Percentiles rank a stretch among this genome's conserved stretches.
Conservation (phyloP, 2,888 invertebrate species). For the Orthosia incerta region DNA sequence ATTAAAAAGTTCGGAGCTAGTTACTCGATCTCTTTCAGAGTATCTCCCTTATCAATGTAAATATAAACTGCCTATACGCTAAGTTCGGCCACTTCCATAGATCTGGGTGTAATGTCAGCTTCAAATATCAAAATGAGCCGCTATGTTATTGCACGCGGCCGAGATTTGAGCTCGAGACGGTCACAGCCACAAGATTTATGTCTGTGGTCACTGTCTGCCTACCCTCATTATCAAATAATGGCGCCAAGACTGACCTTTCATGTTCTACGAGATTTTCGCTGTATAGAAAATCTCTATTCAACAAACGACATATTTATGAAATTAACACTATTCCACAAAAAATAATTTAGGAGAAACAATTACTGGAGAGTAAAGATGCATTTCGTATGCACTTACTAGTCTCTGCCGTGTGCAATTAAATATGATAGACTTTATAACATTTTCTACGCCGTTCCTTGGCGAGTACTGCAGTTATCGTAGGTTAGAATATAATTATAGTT, state of each 20-base stretch:
- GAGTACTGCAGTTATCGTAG: constrained; percentile 65
- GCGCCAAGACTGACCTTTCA: constrained; percentile 14
- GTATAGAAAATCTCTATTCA: constrained; percentile 8
- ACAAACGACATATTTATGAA: neutral
- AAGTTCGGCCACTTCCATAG: constrained; percentile 34
- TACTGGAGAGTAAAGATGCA: neutral
- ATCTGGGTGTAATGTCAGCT: constrained; percentile 38
- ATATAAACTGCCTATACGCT: constrained; percentile 41
- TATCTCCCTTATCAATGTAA: constrained; percentile 47
- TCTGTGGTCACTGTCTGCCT: no score
- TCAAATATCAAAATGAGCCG: constrained; percentile 28
- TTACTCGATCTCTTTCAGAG: constrained; percentile 22
- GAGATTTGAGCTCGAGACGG: constrained; percentile 20
- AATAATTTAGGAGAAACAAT: constrained; percentile 15
- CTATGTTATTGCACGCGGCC: constrained; percentile 34
- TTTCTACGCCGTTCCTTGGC: constrained; percentile 49
- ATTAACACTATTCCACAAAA: neutral
- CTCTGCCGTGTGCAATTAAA: constrained; percentile 43
- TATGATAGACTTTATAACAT: constrained; percentile 33
- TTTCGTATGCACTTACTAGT: constrained; percentile 7
- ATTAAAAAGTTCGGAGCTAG: constrained; percentile 20
- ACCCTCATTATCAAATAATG: neutral
- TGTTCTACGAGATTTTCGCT: constrained; percentile 8
- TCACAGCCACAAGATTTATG: no score
- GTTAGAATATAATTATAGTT: constrained; percentile 41